Percentiles rank a stretch among this genome's conserved stretches.
Evolutionary conservation across 2,888 invertebrate genomes (phyloP).

Genomic region (Perdita meconis): DNA sequence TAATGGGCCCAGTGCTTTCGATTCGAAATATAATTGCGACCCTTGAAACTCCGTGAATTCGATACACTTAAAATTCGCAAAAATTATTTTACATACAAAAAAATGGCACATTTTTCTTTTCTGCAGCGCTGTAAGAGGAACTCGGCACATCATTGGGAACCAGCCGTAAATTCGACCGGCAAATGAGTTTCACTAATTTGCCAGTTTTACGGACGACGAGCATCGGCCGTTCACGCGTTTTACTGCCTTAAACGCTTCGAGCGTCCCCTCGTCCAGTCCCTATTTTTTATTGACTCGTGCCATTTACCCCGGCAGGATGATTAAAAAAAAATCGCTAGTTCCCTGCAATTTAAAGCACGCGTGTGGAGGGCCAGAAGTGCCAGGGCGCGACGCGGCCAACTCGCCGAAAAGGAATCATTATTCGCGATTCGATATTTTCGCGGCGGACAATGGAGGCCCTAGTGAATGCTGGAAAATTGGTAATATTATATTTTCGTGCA

Average conservation of each 20-base stretch:
- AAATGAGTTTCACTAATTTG: conserved; percentile 49
- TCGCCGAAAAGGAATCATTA: conserved; percentile 23
- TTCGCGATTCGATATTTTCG: conserved; percentile 47
- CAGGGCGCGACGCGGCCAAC: neutral
- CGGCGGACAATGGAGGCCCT: conserved; percentile 33
- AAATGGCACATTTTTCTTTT: neutral
- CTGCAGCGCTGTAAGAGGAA: conserved; percentile 7
- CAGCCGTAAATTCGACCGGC: conserved; percentile 36
- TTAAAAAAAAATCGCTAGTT: conserved; percentile 30
- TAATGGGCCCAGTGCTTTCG: no score
- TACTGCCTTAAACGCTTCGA: neutral
- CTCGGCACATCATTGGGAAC: conserved; percentile 35
- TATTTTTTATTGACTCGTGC: conserved; percentile 1
- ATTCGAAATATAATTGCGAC: no score
- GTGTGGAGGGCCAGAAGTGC: neutral
- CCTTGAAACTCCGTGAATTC: no score
- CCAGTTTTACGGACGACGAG: conserved; percentile 31
- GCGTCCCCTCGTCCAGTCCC: neutral
- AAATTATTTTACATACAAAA: neutral
- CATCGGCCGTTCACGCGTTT: conserved; percentile 14
- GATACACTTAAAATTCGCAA: neutral
- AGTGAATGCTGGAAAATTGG: conserved; percentile 53
- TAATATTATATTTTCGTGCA: conserved; percentile 48
- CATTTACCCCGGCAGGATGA: conserved; percentile 9
- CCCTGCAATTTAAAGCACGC: conserved; percentile 14